A percentile compares a stretch with the other conserved stretches of the same genome.
phyloP scores from a whole-genome alignment of 2,113 vertebrate species.

The Lucifuga dentata region DNA sequence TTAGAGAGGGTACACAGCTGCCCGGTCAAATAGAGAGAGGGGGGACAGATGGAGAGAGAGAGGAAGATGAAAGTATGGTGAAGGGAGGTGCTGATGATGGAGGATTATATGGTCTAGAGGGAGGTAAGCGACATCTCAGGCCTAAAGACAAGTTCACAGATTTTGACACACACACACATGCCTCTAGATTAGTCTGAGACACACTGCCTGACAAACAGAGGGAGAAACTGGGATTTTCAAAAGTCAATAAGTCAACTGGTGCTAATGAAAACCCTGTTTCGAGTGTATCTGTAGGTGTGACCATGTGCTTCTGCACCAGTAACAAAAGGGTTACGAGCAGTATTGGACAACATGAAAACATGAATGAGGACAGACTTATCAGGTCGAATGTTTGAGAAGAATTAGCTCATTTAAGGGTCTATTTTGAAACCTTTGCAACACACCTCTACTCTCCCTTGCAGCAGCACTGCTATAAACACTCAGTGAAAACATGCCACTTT shows the following conservation, averaged over 20 bases:
- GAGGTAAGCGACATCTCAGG: slow-evolving; percentile 36
- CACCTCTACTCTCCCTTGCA: too few relatives aligned
- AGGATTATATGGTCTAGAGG: slow-evolving; percentile 62
- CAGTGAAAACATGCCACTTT: too few relatives aligned
- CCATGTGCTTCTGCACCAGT: background rate
- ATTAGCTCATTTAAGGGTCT: too few relatives aligned
- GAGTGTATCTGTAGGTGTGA: background rate
- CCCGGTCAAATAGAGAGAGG: slow-evolving; percentile 58
- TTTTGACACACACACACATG: slow-evolving; percentile 32
- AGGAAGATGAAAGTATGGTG: slow-evolving; percentile 67
- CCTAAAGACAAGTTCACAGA: slow-evolving; percentile 48
- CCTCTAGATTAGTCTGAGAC: slow-evolving; percentile 31
- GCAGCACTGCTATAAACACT: too few relatives aligned
- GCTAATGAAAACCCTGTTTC: slow-evolving; percentile 32
- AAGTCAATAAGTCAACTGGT: slow-evolving; percentile 44
- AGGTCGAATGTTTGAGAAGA: too few relatives aligned
- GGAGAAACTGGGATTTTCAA: slow-evolving; percentile 28
- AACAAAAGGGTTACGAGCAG: too few relatives aligned
- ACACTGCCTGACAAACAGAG: slow-evolving; percentile 24
- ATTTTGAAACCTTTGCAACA: too few relatives aligned
- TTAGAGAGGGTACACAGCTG: slow-evolving; percentile 52
- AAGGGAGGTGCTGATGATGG: slow-evolving; percentile 59
- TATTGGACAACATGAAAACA: too few relatives aligned
- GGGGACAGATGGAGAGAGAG: slow-evolving; percentile 29
- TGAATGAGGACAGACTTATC: too few relatives aligned